Evolutionary conservation across 2,888 invertebrate genomes (phyloP).

Genomic region (Thereva unica): DNA sequence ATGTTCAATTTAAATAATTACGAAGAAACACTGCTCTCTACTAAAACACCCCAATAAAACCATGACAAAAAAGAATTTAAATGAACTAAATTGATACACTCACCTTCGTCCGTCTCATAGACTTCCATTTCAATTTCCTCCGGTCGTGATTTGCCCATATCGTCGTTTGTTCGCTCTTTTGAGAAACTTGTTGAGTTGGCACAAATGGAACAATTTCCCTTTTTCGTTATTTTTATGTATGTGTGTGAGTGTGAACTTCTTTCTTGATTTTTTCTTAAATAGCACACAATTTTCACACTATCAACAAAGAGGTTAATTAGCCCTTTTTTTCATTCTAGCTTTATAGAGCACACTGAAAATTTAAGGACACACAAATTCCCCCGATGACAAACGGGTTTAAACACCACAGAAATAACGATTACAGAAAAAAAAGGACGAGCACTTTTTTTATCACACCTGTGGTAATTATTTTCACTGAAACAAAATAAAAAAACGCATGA

Average conservation of each 20-base stretch:
- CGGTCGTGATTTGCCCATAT: conserved; percentile 15
- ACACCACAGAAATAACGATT: background rate
- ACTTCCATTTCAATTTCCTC: conserved; percentile 42
- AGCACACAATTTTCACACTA: background rate
- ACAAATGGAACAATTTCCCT: background rate
- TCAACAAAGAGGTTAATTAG: background rate
- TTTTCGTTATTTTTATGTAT: background rate
- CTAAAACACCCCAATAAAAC: no score
- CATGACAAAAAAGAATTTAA: no score
- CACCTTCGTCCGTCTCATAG: conserved; percentile 41
- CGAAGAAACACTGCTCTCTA: no score
- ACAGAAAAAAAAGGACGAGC: no score
- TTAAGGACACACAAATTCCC: background rate
- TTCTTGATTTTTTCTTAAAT: background rate
- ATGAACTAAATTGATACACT: background rate
- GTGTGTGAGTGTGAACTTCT: background rate
- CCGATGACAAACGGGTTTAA: background rate
- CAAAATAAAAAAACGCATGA: no score
- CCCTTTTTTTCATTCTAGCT: no score
- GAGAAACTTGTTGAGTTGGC: background rate
- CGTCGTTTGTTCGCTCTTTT: background rate
- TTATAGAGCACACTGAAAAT: no score
- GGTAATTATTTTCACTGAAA: no score
- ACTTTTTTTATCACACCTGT: no score
- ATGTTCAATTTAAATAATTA: no score